These are phyloP conservation scores for Eumaeus atala DNA, from an alignment of 1,140 invertebrate species.

Conservation along the genomic window DNA sequence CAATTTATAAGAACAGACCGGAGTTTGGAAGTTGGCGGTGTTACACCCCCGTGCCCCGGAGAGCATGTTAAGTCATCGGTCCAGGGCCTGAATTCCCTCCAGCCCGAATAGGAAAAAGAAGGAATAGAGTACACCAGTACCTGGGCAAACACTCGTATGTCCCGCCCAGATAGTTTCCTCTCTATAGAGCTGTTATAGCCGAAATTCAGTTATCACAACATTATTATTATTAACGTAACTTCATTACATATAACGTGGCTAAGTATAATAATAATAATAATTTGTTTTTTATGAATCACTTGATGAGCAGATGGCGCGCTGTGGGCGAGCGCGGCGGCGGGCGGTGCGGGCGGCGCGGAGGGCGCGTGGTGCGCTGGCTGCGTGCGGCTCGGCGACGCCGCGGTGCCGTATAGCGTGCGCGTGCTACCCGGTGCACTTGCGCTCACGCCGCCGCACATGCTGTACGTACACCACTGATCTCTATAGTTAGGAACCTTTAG, in stretches of 20 bases:
- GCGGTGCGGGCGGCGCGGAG: conserved; percentile 18
- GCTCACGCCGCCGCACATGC: conserved; percentile 26
- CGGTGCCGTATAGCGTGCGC: conserved; percentile 43
- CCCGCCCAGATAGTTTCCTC: no score
- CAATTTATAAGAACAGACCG: no score
- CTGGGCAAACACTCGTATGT: no score
- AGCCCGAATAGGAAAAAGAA: no score
- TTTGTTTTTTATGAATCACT: neutral
- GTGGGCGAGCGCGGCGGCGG: conserved; percentile 29
- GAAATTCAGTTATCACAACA: no score
- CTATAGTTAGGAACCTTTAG: no score
- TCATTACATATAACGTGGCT: neutral
- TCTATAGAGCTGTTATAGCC: no score
- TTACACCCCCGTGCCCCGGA: no score
- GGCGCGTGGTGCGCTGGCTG: conserved; percentile 44
- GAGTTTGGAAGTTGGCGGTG: no score
- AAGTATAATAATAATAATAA: neutral
- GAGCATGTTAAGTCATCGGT: no score
- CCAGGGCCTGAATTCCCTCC: no score
- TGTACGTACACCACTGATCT: conserved; percentile 27
- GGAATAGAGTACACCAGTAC: no score
- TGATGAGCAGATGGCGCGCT: conserved; percentile 32
- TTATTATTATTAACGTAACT: neutral
- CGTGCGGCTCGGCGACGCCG: conserved; percentile 36
- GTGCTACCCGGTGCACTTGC: conserved; percentile 45